Percentiles rank a stretch among this genome's conserved stretches.
These are phyloP conservation scores for Aphis craccivora DNA, from an alignment of 1,140 invertebrate species.

Conservation along the genomic window DNA sequence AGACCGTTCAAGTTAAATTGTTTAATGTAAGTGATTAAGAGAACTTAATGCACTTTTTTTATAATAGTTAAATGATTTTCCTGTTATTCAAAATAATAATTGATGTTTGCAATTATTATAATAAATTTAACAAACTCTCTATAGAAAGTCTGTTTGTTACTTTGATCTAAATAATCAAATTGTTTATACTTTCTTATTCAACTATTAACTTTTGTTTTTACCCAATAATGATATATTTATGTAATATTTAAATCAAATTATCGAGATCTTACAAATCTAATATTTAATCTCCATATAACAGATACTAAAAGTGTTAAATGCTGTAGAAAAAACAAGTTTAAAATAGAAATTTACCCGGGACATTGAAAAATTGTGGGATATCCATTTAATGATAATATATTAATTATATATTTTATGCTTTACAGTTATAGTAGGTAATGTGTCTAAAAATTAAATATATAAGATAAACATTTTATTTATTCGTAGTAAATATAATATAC, in stretches of 20 bases:
- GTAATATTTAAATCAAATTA: not conserved
- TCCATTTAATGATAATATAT: not conserved
- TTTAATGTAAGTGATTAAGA: constrained; percentile 15
- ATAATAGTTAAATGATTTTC: not conserved
- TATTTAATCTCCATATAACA: not conserved
- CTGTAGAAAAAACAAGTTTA: not conserved
- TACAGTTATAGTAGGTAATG: not conserved
- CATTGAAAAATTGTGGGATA: not conserved
- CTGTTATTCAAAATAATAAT: not conserved
- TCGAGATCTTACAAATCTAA: not conserved
- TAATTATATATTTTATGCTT: not conserved
- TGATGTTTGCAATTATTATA: constrained; percentile 1
- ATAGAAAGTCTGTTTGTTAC: not conserved
- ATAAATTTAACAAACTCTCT: not conserved
- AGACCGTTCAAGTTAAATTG: not conserved
- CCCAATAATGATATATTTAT: not conserved
- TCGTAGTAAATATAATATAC: not conserved
- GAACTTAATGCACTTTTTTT: not conserved
- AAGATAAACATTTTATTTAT: not conserved
- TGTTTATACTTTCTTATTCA: not conserved
- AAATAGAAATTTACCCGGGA: too few species aligned
- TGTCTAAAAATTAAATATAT: not conserved
- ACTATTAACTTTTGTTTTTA: not conserved
- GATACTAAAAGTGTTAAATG: not conserved
- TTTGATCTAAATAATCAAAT: not conserved